These are phyloP conservation scores for Pteropus alecto DNA, from an alignment of 2,113 vertebrate species.

Conservation along the genomic window DNA sequence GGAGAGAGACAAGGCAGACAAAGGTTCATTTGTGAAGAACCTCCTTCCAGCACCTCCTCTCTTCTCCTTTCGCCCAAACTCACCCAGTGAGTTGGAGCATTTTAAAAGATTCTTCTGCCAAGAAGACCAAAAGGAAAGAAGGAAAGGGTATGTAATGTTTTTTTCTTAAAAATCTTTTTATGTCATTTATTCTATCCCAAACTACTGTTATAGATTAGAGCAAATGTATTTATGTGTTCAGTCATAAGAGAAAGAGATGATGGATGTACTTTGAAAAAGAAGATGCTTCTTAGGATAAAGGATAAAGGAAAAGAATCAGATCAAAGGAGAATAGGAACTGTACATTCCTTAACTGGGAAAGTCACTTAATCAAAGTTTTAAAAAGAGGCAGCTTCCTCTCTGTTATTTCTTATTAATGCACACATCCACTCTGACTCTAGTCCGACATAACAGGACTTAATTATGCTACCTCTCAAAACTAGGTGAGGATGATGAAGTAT, in stretches of 20 bases:
- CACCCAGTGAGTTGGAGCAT: slow-evolving; percentile 54
- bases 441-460: neutral
- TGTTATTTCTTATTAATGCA: neutral
- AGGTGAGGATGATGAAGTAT: neutral
- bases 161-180: slow-evolving; percentile 64
- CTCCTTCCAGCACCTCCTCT: slow-evolving; percentile 69
- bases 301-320: neutral
- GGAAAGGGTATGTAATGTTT: slow-evolving; percentile 63
- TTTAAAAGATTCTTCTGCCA: slow-evolving; percentile 70
- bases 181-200: slow-evolving; percentile 33
- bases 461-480: neutral
- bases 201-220: neutral
- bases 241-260: neutral
- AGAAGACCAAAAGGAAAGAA: slow-evolving; percentile 52
- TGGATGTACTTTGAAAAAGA: neutral
- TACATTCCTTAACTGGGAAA: neutral
- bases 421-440: neutral
- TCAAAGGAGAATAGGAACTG: neutral
- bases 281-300: neutral
- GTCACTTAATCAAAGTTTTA: neutral
- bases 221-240: neutral
- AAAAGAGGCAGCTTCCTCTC: neutral
- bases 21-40: slow-evolving; percentile 75
- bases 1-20: slow-evolving; percentile 74
- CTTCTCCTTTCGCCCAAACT: slow-evolving; percentile 33